Evolutionary conservation across 2,888 invertebrate species (phyloP), one percentile per base, ranked within the genome.

Genomic region (Glomeris marginata): DNA sequence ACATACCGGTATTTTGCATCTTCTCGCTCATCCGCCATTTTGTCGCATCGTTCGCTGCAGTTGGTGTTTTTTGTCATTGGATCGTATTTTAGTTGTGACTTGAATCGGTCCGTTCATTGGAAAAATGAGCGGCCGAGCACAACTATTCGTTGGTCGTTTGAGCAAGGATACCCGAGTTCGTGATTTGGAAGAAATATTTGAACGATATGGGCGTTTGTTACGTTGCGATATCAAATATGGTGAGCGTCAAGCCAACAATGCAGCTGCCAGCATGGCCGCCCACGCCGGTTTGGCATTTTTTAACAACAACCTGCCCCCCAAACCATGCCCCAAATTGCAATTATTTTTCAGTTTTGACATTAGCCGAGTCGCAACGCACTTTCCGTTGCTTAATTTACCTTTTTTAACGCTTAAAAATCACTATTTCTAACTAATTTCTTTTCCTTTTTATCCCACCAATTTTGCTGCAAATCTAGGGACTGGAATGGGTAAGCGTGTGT

Each of bases 181-280:
- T 52, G 67, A 68, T 56, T 55, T 68, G 42, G 68, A 68, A 58
- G 65, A 67, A 53, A 62, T 68, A 10, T 68, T 68, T 58, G 67
- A 67, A 54, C 59, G 62, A 28, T 68, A 67, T 60, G 68, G 68
- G 13, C 60, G 65, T 15, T 52, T 68, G 43, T 45, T 60, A 33
- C 57, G 68, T 58, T 68, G 68, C 56, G 68, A 67, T 58, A 63
- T 68, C n/a, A 68, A 68, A 62, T 67, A 67, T 60, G 67, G 66
- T 64, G 58, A 42, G 59, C 21, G 15, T 38, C 28, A 28, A 3
- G 28, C 28, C 28, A 28, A 28, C 28, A 28, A 28, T 28, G 28
- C 28, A 28, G 28, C 28, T 28, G 28, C 28, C 28, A 28, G 28
- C 28, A 28, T 28, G 28, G 28, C 28, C 28, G 28, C 28, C 28